Conservation (phyloP, 2,888 invertebrate species). For the Drosophila austrosaltans region DNA sequence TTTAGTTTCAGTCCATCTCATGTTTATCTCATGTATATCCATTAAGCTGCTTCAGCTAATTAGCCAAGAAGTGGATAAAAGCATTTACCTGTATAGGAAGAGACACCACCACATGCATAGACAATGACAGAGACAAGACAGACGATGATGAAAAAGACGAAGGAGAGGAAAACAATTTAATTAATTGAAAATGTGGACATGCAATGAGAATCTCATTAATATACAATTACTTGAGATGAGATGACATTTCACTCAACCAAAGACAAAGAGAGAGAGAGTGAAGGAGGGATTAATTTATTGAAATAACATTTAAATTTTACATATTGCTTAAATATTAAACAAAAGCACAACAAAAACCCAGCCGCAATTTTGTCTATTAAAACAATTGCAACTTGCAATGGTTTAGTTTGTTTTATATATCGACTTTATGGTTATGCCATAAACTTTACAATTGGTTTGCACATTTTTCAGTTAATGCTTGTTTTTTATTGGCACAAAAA, state of each 20-base stretch:
- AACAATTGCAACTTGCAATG: slow-evolving; percentile 10
- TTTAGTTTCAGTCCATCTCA: slow-evolving; percentile 3
- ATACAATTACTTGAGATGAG: slow-evolving; percentile 7
- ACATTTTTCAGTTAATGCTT: background rate
- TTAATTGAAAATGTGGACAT: slow-evolving; percentile 23
- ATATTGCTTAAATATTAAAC: slow-evolving; percentile 2
- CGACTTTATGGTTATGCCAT: slow-evolving; percentile 16
- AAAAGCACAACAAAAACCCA: background rate
- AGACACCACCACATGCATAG: background rate
- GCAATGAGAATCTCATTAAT: slow-evolving; percentile 29
- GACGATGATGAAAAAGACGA: background rate
- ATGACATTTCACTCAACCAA: slow-evolving; percentile 9
- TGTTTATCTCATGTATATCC: slow-evolving; percentile 9
- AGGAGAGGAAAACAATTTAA: slow-evolving; percentile 13
- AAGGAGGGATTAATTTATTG: background rate
- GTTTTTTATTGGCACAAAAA: slow-evolving; percentile 46
- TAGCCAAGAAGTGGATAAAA: slow-evolving; percentile 18
- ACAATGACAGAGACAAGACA: slow-evolving; percentile 8
- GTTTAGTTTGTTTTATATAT: background rate
- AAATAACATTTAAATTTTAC: slow-evolving; percentile 1
- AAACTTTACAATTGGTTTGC: slow-evolving; percentile 36
- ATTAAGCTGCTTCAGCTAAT: slow-evolving; percentile 31
- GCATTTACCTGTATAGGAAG: background rate
- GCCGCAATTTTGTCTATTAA: background rate
- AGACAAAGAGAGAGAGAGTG: background rate